Evolutionary conservation across 2,113 vertebrate genomes (phyloP).

Genomic region (Mus pahari): DNA sequence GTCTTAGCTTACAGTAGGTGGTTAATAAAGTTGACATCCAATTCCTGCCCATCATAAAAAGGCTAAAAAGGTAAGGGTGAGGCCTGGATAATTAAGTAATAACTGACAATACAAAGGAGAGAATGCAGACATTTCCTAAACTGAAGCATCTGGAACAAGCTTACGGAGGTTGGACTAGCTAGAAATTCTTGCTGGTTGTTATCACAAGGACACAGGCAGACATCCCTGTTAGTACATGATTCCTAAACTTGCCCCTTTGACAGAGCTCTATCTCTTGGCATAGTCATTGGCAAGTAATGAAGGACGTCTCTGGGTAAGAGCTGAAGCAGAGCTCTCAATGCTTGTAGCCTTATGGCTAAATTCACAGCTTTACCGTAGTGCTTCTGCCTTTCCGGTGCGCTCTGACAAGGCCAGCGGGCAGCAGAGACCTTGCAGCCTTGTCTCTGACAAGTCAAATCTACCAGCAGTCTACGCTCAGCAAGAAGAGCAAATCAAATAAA

Average conservation of each 20-base stretch:
- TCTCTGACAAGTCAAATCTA: background rate
- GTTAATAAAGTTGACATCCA: slow-evolving; percentile 40
- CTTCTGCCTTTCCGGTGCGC: background rate
- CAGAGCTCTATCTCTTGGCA: background rate
- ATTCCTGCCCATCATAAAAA: slow-evolving; percentile 62
- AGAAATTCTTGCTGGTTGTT: background rate
- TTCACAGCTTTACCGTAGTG: background rate
- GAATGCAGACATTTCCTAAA: slow-evolving; percentile 1
- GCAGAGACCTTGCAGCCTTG: background rate
- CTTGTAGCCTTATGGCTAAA: background rate
- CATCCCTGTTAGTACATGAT: background rate
- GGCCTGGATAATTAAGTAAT: slow-evolving; percentile 48
- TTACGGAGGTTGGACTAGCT: background rate
- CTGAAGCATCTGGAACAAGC: background rate
- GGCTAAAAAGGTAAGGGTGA: slow-evolving; percentile 34
- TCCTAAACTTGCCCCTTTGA: background rate
- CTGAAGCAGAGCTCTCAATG: background rate
- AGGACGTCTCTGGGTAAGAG: background rate
- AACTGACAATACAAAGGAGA: slow-evolving; percentile 43
- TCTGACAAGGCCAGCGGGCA: background rate
- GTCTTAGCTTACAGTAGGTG: background rate
- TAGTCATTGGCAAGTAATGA: background rate
- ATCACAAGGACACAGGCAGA: background rate
- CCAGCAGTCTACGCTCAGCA: background rate
- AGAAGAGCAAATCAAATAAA: background rate